Base-by-base conservation (phyloP, 2,888 invertebrate genomes). In the Junonia oenone region DNA sequence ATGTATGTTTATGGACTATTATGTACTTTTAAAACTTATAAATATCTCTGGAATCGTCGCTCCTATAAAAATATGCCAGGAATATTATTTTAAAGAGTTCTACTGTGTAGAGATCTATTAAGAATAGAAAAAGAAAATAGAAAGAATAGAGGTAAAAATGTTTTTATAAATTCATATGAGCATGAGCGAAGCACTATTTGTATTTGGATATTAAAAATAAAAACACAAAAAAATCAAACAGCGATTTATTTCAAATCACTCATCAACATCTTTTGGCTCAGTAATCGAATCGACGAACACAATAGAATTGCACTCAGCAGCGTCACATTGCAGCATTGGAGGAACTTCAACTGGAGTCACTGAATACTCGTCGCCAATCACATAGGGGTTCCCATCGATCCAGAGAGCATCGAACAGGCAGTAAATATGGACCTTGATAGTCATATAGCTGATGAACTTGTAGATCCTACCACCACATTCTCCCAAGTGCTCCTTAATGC, bases 401-500 rank as follows among this genome's bases (percentile, higher is more conserved):
- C 90, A 90, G 1, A 90, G 56, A 0, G 90, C 82, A 17, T 90
- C 90, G 13, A 90, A 90, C 2, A 90, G 56, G 45, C 90, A 90
- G 19, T 90, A 90, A 0, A 90, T 89, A 62, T 90, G 89, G 0
- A 90, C 89, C 59, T 87, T 89, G 0, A 89, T 88, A 0, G 86
- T 86, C 89, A 89, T 89, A 8, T 89, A 90, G 35, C 86, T 88
- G 0, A 90, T 89, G 6, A 90, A 90, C 37, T 90, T 90, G 56
- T 89, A 90, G 0, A 90, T 89, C 1, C 90, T 68, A 0, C 89
- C 89, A 0, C 90, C 90, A 22, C 90, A 90, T 38, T 89, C 89
- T 0, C 89, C 89, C 15, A 89, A 66, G 71, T 90, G 90, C 59
- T 90, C 90, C 6, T 88, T 89, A 0, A 90, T 86, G 2, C 84